Evolutionary conservation across 2,888 invertebrate genomes (phyloP), one percentile per base, ranked within the genome.

Genomic region (Cephus runcator): DNA sequence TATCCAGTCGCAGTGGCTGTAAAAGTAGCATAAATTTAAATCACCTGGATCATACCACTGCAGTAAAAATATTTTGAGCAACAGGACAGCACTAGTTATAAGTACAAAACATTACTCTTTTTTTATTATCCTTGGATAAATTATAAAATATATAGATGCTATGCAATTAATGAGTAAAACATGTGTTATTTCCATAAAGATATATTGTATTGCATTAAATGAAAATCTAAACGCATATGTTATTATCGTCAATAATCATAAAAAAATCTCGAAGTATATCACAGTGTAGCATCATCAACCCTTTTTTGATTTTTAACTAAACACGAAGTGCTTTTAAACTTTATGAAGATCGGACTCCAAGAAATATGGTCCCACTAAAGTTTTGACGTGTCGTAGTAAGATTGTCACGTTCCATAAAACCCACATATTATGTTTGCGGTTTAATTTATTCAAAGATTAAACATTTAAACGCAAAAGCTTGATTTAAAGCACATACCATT

Each of bases 1-100:
- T 99, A 92, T 99, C 99, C 92, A 99, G 93, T 91, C 98, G 95
- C 83, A 99, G 94, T 87, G 99, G 99, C 99, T 97, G 88, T 71
- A 92, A 92, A 78, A 83, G 75, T 69, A 33, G 33, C 1, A 15
- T 31, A 76, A 40, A 33, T 33, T 23, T 11, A 15, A 34, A n/a
- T 34, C 23, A 36, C n/a, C n/a, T 3, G 36, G 3, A n/a, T n/a
- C 30, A 15, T 36, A 15, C 23, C 0, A 9, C 9, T 56, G 2
- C 1, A 56, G 23, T 56, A 23, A 6, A 56, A 56, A 56, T 56
- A 23, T 56, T 23, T 56, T 56, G 15, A 9, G 23, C 23, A 15
- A 23, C 6, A 23, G 9, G 56, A 56, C 6, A 56, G 56, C 23
- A 56, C 56, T 23, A 23, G 56, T 9, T 56, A 23, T 9, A 36